phyloP scores from a whole-genome alignment of 1,140 invertebrate genomes.

The Lasioglossum baleicum region DNA sequence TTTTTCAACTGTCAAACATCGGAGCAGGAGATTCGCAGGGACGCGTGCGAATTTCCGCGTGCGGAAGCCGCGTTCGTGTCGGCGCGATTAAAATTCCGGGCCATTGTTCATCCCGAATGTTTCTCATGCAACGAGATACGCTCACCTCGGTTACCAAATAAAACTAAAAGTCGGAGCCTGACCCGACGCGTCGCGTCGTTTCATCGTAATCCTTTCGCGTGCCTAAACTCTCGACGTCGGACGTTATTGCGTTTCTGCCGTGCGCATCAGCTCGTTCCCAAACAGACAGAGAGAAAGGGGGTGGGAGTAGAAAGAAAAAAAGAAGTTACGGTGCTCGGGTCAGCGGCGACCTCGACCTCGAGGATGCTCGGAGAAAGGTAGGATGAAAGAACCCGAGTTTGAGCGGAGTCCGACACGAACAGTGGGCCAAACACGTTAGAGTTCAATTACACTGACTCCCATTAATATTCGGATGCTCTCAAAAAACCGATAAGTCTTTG shows the following conservation, averaged over 20 bases:
- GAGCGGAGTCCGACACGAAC: not conserved
- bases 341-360: constrained; percentile 12
- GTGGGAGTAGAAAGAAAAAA: not conserved
- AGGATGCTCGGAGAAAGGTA: constrained; percentile 3
- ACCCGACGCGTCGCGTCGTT: constrained; percentile 1
- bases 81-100: constrained; percentile 25
- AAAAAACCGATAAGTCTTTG: no score
- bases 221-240: not conserved
- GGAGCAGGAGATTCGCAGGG: not conserved
- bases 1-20: not conserved
- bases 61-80: not conserved
- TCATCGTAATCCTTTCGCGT: constrained; percentile 16
- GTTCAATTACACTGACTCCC: no score
- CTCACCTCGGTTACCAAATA: not conserved
- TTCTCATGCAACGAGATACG: not conserved
- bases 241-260: constrained; percentile 19
- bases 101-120: constrained; percentile 13
- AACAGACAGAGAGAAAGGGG: not conserved
- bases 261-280: not conserved
- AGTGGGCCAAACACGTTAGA: no score
- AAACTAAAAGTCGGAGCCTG: not conserved
- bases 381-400: not conserved
- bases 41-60: not conserved
- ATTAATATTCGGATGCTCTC: no score
- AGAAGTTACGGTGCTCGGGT: constrained; percentile 16